Conservation (phyloP, 2,888 invertebrate genomes). For the Baccha elongata region DNA sequence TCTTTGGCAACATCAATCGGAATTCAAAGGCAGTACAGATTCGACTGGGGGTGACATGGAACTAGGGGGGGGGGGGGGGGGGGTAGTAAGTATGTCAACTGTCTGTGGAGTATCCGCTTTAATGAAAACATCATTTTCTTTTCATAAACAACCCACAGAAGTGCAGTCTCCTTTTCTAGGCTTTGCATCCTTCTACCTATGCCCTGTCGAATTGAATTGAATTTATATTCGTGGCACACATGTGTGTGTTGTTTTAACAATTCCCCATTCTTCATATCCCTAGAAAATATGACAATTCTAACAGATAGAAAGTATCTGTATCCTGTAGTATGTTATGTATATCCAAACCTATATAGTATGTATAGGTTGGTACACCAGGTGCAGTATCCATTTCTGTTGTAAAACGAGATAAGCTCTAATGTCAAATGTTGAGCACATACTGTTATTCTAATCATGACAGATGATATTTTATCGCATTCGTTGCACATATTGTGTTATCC, state of each 20-base stretch:
- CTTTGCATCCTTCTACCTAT: not conserved
- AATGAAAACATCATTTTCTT: constrained; percentile 72
- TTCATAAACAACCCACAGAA: constrained; percentile 43
- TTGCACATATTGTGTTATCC: constrained; percentile 40
- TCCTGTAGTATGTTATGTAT: too few species aligned
- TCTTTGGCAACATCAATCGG: constrained; percentile 22
- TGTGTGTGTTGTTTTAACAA: constrained; percentile 2
- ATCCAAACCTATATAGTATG: not conserved
- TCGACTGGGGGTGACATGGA: too few species aligned
- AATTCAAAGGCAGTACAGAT: constrained; percentile 14
- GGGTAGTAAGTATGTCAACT: constrained; percentile 60
- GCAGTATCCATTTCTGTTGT: constrained; percentile 38
- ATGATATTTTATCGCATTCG: constrained; percentile 63
- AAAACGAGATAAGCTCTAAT: constrained; percentile 59
- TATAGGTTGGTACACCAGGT: constrained; percentile 22
- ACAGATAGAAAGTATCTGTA: not conserved
- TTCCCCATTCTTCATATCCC: not conserved
- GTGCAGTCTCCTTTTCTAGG: constrained; percentile 24
- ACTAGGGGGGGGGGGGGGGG: not conserved
- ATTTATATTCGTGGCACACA: constrained; percentile 43
- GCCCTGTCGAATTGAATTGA: constrained; percentile 64
- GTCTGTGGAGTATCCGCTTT: constrained; percentile 65
- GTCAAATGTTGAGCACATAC: constrained; percentile 64
- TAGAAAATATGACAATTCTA: constrained; percentile 37
- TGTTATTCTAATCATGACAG: constrained; percentile 61